These are phyloP conservation scores for Coelinius sp. DNA, from an alignment of 2,888 invertebrate genomes.

Conservation along the genomic window DNA sequence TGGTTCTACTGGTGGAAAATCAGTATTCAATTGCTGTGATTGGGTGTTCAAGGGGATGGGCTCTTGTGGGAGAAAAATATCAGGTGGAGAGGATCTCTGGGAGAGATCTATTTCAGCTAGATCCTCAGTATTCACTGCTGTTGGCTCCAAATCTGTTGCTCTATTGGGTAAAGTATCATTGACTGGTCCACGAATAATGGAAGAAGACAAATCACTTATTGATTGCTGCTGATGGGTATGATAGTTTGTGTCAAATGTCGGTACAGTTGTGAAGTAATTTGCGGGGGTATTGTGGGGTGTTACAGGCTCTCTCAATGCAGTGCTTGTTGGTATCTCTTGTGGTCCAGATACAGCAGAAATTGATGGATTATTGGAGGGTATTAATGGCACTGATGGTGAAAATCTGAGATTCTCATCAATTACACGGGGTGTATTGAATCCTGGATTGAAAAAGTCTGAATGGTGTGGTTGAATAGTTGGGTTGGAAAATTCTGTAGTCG, in stretches of 20 bases:
- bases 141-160: neutral
- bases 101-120: constrained; percentile 1
- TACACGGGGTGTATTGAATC: constrained; percentile 9
- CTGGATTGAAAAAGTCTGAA: constrained; percentile 40
- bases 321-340: constrained; percentile 56
- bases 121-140: neutral
- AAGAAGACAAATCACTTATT: neutral
- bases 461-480: neutral
- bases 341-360: constrained; percentile 43
- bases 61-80: neutral
- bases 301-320: constrained; percentile 55
- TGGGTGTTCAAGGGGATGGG: neutral
- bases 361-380: neutral
- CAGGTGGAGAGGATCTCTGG: neutral
- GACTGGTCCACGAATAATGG: too few relatives aligned
- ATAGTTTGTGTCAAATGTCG: constrained; percentile 3
- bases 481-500: constrained; percentile 9
- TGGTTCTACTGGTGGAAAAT: neutral
- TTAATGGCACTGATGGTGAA: neutral
- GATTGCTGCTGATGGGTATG: neutral
- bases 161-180: constrained; percentile 42
- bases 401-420: neutral
- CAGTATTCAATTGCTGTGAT: neutral
- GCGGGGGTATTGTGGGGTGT: constrained; percentile 68
- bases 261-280: constrained; percentile 41